Conservation (phyloP, 2,797 vertebrate genomes). For the Periparus ater region DNA sequence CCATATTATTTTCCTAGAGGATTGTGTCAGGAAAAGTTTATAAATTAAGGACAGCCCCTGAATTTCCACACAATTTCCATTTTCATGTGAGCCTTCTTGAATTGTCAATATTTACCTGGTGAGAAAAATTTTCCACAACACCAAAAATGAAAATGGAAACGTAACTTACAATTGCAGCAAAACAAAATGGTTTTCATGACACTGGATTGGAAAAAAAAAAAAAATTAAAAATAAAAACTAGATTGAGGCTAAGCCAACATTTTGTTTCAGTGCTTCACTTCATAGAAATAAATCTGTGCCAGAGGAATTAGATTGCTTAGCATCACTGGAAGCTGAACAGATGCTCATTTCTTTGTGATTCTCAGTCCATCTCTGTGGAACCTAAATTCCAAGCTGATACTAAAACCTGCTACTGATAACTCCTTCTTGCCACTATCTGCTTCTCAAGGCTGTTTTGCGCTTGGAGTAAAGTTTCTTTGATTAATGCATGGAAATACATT, state of each 20-base stretch:
- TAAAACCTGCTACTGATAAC: not conserved
- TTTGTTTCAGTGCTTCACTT: conserved; percentile 32
- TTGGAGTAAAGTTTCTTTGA: not conserved
- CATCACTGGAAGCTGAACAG: conserved; percentile 34
- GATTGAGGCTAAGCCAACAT: conserved; percentile 12
- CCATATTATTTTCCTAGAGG: not conserved
- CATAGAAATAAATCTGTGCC: conserved; percentile 33
- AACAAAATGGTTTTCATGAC: not conserved
- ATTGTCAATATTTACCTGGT: not conserved
- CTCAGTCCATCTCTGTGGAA: not conserved
- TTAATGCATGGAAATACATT: not conserved
- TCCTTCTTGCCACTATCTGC: not conserved
- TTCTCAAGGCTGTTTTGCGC: not conserved
- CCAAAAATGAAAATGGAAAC: not conserved
- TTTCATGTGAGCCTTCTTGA: not conserved
- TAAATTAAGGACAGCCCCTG: not conserved
- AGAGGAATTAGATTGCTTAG: conserved; percentile 24
- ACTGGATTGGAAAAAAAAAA: not conserved
- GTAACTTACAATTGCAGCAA: not conserved
- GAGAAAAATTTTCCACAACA: not conserved
- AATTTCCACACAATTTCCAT: not conserved
- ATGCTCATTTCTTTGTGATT: conserved; percentile 32
- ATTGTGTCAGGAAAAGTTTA: not conserved
- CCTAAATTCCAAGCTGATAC: not conserved
- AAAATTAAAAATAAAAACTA: not conserved